Evolutionary conservation across 2,888 invertebrate species (phyloP), one percentile per base, ranked within the genome.

Genomic region (Pediacus dermestoides): DNA sequence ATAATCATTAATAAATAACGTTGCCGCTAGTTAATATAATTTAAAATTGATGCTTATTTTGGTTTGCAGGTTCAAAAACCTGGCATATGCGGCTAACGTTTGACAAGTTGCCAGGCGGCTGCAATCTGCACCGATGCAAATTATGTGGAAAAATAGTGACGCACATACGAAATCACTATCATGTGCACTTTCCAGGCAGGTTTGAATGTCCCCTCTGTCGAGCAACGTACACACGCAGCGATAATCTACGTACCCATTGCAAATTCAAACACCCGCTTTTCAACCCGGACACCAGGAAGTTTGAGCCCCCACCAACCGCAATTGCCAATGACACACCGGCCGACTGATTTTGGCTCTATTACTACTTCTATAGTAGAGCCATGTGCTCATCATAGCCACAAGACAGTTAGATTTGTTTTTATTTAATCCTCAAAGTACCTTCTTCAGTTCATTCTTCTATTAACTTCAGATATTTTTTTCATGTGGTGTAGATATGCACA

Each of bases 1-100:
- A 28, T n/a, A 28, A 7, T 13, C 6, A 18, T 7, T 6, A 28
- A 13, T 13, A 25, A 25, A 25, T 25, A 9, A 25, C 14, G 7
- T 28, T 28, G n/a, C 6, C 21, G n/a, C 21, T 4, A 18, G n/a
- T 11, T 7, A 7, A 28, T 32, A 42, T 31, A 34, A 36, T 11
- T 32, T 16, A 18, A n/a, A 33, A 7, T 16, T 15, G 28, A 42
- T 44, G 31, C 41, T 42, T 71, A 71, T 73, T 70, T 72, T 71
- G 75, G 74, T 77, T 84, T 84, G 80, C 85, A 88, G 89, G 88
- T 83, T 88, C 88, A 74, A 88, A 88, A 83, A 87, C 88, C 81
- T 88, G 88, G 87, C 88, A 88, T 80, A 88, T 88, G 88, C 86
- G 88, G 79, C 84, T 88, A 76, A 88, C 88, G 75, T 89, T 88